Base-by-base conservation (phyloP, 2,113 vertebrate genomes). In the Parotia lawesii region DNA sequence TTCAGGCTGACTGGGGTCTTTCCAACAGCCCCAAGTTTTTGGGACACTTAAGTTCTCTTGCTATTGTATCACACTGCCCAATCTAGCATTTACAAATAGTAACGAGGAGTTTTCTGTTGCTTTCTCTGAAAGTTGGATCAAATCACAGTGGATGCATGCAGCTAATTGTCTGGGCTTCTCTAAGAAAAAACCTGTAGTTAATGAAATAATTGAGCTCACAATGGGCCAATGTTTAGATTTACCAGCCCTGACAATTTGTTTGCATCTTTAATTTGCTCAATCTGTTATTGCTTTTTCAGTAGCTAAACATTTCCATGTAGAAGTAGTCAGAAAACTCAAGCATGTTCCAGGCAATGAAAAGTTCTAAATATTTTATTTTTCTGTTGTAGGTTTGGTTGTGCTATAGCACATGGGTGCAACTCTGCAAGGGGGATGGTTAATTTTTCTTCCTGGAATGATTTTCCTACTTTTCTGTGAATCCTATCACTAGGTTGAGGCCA, bases 251-350 rank as follows among this genome's bases (percentile, higher is more conserved):
- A 89, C 66, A 95, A 96, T 50, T 94, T 95, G 70, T 89, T 94
- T 94, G 89, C 84, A 95, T 89, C 84, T 95, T 95, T 89, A 95
- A 95, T 95, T 94, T 95, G 66, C 31, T 92, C 91, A 89, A 66
- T 91, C 85, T 93, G 91, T 92, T 95, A 87, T 95, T 95, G 92
- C 66, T 89, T 92, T 82, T 89, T 87, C 81, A 73, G 85, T 69
- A 91, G 62, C 71, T 85, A 92, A 93, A 93, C 84, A 81, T 61
- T 57, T 85, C 75, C 25, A 22, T 54, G 70, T 40, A 93, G 53
- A 86, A 67, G 24, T 16, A 93, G 65, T 86, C 58, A 92, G 76
- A 85, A 95, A 86, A 91, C 57, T 60, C 80, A 72, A 71, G 73
- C 14, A 22, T 65, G 58, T 96, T 94, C 24, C 71, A 82, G 38